Conservation (phyloP, 2,113 vertebrate genomes). For the Mormoops blainvillei region DNA sequence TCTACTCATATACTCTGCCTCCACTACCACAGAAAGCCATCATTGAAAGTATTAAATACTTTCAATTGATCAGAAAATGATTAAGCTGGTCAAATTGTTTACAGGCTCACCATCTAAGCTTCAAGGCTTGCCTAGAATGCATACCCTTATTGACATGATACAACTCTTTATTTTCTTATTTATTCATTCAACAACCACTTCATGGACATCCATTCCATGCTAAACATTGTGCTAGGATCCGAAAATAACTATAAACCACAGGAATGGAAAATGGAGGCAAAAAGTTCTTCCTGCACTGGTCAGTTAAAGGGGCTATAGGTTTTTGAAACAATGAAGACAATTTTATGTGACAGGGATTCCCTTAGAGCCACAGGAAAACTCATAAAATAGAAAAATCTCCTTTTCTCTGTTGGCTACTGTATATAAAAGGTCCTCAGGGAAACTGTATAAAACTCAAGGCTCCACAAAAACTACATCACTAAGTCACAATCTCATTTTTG, state of each 20-base stretch:
- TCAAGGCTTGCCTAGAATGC: not conserved
- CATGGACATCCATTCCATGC: not conserved
- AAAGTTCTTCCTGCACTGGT: not conserved
- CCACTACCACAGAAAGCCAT: not conserved
- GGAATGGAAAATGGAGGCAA: not conserved
- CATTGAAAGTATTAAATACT: not conserved
- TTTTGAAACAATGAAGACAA: constrained; percentile 23
- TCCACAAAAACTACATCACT: not conserved
- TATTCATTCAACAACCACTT: not conserved
- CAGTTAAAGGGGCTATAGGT: not conserved
- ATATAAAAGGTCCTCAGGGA: not conserved
- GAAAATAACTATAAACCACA: not conserved
- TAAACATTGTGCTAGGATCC: not conserved
- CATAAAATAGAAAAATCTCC: constrained; percentile 3
- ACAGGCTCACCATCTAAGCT: not conserved
- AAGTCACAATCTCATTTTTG: constrained; percentile 16
- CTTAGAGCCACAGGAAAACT: not conserved
- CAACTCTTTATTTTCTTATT: not conserved
- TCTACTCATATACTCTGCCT: not conserved
- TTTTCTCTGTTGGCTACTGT: not conserved
- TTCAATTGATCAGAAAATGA: not conserved
- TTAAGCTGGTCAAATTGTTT: not conserved
- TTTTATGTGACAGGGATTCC: not conserved
- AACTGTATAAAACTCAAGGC: constrained; percentile 15
- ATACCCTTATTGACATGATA: not conserved